A percentile compares a stretch with the other conserved stretches of the same genome.
Evolutionary conservation across 2,888 invertebrate species (phyloP).

Genomic region (Harpalus rufipes): DNA sequence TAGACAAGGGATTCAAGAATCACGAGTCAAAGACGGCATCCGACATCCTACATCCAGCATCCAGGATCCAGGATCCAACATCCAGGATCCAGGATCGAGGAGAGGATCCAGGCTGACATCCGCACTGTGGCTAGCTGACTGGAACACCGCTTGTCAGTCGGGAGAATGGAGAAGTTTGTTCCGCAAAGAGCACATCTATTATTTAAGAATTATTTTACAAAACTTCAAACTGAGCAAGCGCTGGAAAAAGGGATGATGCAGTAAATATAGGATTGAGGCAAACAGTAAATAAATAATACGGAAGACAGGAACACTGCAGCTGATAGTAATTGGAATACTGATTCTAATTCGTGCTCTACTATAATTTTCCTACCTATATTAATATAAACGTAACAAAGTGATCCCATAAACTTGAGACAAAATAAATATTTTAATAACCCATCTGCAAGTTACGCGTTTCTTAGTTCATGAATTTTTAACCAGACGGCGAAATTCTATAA

Average conservation of each 20-base stretch:
- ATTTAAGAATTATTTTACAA: slow-evolving; percentile 7
- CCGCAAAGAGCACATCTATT: not conserved
- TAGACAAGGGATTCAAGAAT: too few species aligned
- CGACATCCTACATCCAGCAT: too few species aligned
- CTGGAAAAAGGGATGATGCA: not conserved
- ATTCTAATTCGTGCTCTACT: not conserved
- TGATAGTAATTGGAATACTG: too few species aligned
- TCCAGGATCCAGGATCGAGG: not conserved
- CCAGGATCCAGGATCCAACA: not conserved
- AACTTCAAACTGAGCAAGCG: not conserved
- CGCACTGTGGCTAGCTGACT: not conserved
- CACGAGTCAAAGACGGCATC: too few species aligned
- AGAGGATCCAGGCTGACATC: not conserved
- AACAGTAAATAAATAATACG: not conserved
- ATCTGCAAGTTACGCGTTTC: slow-evolving; percentile 33
- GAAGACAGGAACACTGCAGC: not conserved
- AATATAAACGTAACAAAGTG: slow-evolving; percentile 35
- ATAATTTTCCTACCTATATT: not conserved
- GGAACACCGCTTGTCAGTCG: not conserved
- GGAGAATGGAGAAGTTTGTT: not conserved
- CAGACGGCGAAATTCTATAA: slow-evolving; percentile 45
- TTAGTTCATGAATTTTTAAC: slow-evolving; percentile 32
- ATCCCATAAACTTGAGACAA: not conserved
- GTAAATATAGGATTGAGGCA: not conserved
- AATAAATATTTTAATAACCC: slow-evolving; percentile 47